Conservation (phyloP, 2,113 vertebrate species). For the Otolemur garnettii region DNA sequence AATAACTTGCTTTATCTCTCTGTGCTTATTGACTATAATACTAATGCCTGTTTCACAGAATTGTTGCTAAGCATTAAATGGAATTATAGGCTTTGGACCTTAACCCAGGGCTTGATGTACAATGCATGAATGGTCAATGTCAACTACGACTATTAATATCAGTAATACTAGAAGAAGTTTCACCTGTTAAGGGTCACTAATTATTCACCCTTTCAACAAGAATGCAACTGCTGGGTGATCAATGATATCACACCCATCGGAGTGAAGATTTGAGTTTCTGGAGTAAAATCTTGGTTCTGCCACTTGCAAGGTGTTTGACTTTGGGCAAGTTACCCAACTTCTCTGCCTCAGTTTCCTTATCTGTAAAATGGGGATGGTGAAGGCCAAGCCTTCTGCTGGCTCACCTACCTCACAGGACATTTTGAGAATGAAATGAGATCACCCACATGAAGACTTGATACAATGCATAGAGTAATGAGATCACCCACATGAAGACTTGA, state of each 20-base stretch:
- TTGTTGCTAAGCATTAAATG: neutral
- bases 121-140: neutral
- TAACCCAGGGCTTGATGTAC: neutral
- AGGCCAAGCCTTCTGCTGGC: no score
- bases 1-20: neutral
- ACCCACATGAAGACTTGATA: neutral
- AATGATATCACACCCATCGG: neutral
- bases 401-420: neutral
- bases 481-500: neutral
- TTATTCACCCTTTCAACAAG: neutral
- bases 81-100: neutral
- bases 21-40: neutral
- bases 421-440: neutral
- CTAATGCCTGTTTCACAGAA: neutral
- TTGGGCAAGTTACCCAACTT: neutral
- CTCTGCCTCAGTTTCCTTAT: neutral
- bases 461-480: neutral
- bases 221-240: neutral
- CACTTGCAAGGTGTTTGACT: neutral
- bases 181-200: neutral
- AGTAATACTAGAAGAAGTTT: neutral
- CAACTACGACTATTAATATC: neutral
- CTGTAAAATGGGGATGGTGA: neutral
- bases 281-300: neutral
- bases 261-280: neutral